These are phyloP conservation scores for Rachycentron canadum DNA, from an alignment of 2,797 vertebrate species.

Conservation along the genomic window DNA sequence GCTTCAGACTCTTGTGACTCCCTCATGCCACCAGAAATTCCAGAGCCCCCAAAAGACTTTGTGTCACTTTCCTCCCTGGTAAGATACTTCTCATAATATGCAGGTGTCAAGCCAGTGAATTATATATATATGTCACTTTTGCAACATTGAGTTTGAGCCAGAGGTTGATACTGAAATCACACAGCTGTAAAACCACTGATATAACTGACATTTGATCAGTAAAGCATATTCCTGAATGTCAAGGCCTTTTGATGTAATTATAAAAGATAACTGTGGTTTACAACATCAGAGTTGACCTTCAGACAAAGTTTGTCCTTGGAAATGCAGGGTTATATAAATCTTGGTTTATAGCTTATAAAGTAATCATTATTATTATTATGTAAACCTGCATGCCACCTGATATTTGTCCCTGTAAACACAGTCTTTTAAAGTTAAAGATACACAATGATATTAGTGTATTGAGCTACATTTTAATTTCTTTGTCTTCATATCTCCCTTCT, in stretches of 20 bases:
- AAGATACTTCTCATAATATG: constrained; percentile 71
- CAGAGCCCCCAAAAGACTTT: constrained; percentile 89
- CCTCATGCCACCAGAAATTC: constrained; percentile 82
- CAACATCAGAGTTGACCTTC: constrained; percentile 61
- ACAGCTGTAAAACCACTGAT: neutral
- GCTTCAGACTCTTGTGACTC: constrained; percentile 96
- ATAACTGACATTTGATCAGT: constrained; percentile 38
- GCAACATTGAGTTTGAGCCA: neutral
- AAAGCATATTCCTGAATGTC: constrained; percentile 27
- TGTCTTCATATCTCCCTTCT: constrained; percentile 4
- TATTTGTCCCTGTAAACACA: constrained; percentile 39
- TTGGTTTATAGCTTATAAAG: constrained; percentile 44
- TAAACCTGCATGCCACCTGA: constrained; percentile 32
- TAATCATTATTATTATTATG: constrained; percentile 36
- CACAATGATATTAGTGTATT: neutral
- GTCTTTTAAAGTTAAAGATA: constrained; percentile 4
- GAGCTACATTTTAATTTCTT: constrained; percentile 5
- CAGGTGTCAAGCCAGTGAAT: neutral
- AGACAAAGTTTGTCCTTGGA: constrained; percentile 43
- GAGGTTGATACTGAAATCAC: neutral
- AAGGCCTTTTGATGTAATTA: constrained; percentile 42
- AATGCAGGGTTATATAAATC: constrained; percentile 59
- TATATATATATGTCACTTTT: neutral
- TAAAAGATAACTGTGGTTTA: neutral
- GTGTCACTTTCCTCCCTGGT: constrained; percentile 94